Percentiles rank a stretch among this genome's conserved stretches.
phyloP scores from a whole-genome alignment of 2,888 invertebrate species.

The Diaperis boleti region DNA sequence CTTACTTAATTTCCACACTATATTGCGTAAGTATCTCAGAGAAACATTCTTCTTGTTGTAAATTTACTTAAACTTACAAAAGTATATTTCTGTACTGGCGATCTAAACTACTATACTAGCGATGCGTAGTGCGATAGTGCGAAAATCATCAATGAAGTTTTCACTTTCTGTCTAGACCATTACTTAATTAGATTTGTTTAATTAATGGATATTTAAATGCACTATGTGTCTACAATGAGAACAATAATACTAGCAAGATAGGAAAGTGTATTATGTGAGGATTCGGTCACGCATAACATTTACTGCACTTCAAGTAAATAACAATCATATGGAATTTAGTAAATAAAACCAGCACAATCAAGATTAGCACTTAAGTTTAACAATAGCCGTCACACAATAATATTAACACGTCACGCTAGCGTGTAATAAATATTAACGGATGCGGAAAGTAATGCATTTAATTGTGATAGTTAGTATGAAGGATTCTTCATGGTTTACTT shows the following conservation, averaged over 20 bases:
- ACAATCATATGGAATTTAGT: conserved; percentile 31
- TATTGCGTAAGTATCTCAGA: too few species aligned
- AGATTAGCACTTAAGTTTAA: conserved; percentile 42
- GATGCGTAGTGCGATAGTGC: not conserved
- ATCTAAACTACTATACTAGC: conserved; percentile 13
- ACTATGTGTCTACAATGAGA: conserved; percentile 10
- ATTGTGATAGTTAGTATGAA: too few species aligned
- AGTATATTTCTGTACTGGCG: too few species aligned
- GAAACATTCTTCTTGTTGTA: too few species aligned
- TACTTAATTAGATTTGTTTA: conserved; percentile 39
- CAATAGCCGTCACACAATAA: conserved; percentile 45
- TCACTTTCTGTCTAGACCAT: conserved; percentile 12
- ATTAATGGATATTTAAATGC: conserved; percentile 39
- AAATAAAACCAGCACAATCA: conserved; percentile 41
- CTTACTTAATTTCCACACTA: too few species aligned
- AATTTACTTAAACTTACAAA: too few species aligned
- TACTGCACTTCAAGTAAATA: conserved; percentile 37
- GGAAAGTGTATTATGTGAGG: conserved; percentile 5
- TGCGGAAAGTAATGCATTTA: conserved; percentile 23
- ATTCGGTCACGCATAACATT: conserved; percentile 36
- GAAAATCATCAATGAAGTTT: conserved; percentile 30
- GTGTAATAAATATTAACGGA: conserved; percentile 48
- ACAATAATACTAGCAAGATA: conserved; percentile 11
- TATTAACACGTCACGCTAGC: conserved; percentile 53
- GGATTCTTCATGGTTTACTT: too few species aligned